A percentile compares a stretch with the other conserved stretches of the same genome.
Evolutionary conservation across 2,888 invertebrate species (phyloP).

Genomic region (Lacanobia oleracea): DNA sequence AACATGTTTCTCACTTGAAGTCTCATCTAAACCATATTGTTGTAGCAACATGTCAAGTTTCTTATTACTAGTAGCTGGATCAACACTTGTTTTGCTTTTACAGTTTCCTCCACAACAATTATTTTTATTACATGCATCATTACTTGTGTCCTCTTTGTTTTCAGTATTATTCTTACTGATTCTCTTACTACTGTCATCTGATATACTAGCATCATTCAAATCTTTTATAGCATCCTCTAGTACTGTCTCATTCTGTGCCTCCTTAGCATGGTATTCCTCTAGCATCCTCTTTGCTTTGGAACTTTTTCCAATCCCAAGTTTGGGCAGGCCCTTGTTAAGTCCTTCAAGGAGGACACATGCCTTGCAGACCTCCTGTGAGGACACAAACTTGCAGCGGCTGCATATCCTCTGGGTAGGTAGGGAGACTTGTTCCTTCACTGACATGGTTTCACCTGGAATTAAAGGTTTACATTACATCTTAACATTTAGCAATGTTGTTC

Average conservation of each 20-base stretch:
- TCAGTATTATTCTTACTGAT: constrained; percentile 63
- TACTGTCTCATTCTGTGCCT: constrained; percentile 60
- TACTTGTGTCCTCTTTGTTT: constrained; percentile 44
- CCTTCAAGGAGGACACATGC: constrained; percentile 99
- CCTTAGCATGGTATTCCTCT: constrained; percentile 87
- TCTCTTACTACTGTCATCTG: constrained; percentile 64
- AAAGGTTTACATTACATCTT: background rate
- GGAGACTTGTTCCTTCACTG: constrained; percentile 95
- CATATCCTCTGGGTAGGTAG: constrained; percentile 96
- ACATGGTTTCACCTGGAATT: constrained; percentile 94
- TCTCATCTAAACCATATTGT: constrained; percentile 76
- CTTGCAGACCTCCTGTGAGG: constrained; percentile 98
- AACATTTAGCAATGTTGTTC: background rate
- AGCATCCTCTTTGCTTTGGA: constrained; percentile 94
- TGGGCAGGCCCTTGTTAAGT: constrained; percentile 97
- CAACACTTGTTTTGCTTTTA: constrained; percentile 60
- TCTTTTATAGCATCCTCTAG: constrained; percentile 73
- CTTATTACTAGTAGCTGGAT: constrained; percentile 65
- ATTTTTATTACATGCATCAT: constrained; percentile 59
- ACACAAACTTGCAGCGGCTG: constrained; percentile 96
- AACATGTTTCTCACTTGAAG: constrained; percentile 35
- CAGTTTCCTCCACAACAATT: constrained; percentile 73
- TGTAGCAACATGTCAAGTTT: constrained; percentile 77
- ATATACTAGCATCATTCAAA: constrained; percentile 71
- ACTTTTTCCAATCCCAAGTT: constrained; percentile 97